Percentiles rank a stretch among this genome's conserved stretches.
phyloP scores from a whole-genome alignment of 1,140 invertebrate genomes.

The Phocides pigmalion region DNA sequence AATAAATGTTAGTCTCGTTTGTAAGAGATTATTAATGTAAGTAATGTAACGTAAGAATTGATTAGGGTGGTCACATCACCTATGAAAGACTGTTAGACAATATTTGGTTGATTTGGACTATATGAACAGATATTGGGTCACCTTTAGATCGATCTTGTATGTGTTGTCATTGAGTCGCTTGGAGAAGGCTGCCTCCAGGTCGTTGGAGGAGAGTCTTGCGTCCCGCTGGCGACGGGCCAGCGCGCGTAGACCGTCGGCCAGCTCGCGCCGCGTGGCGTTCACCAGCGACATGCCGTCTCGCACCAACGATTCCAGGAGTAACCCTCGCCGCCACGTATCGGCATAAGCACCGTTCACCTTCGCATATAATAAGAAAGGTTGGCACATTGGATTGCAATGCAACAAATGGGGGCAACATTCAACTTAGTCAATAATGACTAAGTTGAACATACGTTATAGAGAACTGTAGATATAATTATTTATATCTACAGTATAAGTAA shows the following conservation, averaged over 20 bases:
- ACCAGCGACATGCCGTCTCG: constrained; percentile 78
- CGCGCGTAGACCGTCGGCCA: constrained; percentile 83
- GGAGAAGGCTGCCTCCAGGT: constrained; percentile 60
- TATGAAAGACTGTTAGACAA: no score
- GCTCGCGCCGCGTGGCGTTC: constrained; percentile 83
- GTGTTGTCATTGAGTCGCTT: constrained; percentile 65
- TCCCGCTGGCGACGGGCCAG: constrained; percentile 71
- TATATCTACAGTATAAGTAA: no score
- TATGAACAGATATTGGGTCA: constrained; percentile 15
- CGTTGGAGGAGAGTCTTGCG: constrained; percentile 55
- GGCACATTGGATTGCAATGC: background rate
- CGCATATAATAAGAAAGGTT: background rate
- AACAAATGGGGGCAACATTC: background rate
- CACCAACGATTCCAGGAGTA: constrained; percentile 77
- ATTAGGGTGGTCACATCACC: no score
- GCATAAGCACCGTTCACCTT: constrained; percentile 85
- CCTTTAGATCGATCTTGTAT: constrained; percentile 67
- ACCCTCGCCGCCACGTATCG: constrained; percentile 83
- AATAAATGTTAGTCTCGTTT: no score
- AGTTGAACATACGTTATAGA: no score
- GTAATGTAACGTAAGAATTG: no score
- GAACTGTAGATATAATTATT: no score
- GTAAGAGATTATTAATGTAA: no score
- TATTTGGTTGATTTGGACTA: no score
- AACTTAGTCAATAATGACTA: no score